Base-by-base conservation (phyloP, 2,113 vertebrate species). In the Synchiropus splendidus region DNA sequence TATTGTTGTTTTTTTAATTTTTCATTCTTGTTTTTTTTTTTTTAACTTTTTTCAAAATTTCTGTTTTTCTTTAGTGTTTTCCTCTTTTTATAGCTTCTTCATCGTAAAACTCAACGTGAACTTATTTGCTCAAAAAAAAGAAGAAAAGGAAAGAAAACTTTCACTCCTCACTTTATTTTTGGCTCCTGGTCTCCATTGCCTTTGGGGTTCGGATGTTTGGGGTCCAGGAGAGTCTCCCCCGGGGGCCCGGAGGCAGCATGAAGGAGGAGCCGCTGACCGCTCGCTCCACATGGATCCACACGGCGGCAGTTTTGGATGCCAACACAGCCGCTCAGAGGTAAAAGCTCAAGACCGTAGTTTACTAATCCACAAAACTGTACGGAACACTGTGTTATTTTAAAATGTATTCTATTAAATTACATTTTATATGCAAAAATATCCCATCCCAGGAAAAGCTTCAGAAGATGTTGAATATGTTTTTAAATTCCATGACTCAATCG, bases 271-370 rank as follows among this genome's bases (percentile, higher is more conserved):
- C 77, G 41, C 64, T 74, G 46, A 45, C 64, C 0, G 77, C 67
- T 0, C 77, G 77, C 48, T 77, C 74, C 47, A 27, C 21, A 4
- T 80, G 77, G 77, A 75, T 77, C 72, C 72, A 67, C 60, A 61
- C 72, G 8, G 39, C 59, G 39, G 65, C 72, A 15, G 64, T 75
- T 57, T 58, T 77, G 52, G 72, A 80, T 34, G 72, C 77, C 61
- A 67, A 64, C 64, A 73, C 74, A 1, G 77, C 77, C 1, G 77
- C 74, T 54, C 74, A 80, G 53, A 80, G 77, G 77, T 80, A 77
- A 75, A 68, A 32, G 17, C 12, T 18, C 17, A 6, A 5, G 5
- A 13, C 30, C 30, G 3, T 17, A 18, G 16, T 14, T 4, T 12
- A 14, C 12, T 6, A 36, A 36, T 36, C 6, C 2, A 12, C 35